Conservation (phyloP, 2,113 vertebrate genomes). For the Podarcis cretensis region DNA sequence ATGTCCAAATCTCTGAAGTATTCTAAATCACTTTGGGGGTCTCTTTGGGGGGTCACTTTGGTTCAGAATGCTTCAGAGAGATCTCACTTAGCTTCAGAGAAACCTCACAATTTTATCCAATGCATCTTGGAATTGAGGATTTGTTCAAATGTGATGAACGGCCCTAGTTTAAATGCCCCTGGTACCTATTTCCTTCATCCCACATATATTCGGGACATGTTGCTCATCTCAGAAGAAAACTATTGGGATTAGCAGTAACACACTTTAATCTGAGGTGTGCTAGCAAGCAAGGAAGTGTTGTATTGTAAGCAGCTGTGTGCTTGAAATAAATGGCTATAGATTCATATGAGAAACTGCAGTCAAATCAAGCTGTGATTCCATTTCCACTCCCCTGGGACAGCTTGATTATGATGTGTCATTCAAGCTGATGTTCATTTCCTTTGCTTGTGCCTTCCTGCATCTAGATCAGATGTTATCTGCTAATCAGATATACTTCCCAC, state of each 20-base stretch:
- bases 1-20: too few species aligned
- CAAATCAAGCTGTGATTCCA: slow-evolving; percentile 30
- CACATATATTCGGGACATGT: neutral
- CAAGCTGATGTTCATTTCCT: slow-evolving; percentile 22
- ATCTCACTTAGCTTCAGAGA: too few species aligned
- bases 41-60: too few species aligned
- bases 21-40: too few species aligned
- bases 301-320: neutral
- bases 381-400: slow-evolving; percentile 14
- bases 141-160: too few species aligned
- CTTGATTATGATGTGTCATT: slow-evolving; percentile 26
- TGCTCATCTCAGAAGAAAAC: neutral
- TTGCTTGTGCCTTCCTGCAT: slow-evolving; percentile 1
- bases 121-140: too few species aligned
- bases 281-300: neutral
- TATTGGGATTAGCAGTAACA: neutral
- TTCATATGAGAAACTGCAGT: neutral
- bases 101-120: too few species aligned
- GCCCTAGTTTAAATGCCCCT: neutral
- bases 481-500: neutral
- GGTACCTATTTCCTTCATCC: neutral
- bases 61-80: too few species aligned
- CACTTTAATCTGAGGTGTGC: neutral
- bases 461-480: slow-evolving; percentile 8
- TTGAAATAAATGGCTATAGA: neutral